Evolutionary conservation across 2,888 invertebrate species (phyloP), one percentile per base, ranked within the genome.

Genomic region (Muschampia plurimacula): DNA sequence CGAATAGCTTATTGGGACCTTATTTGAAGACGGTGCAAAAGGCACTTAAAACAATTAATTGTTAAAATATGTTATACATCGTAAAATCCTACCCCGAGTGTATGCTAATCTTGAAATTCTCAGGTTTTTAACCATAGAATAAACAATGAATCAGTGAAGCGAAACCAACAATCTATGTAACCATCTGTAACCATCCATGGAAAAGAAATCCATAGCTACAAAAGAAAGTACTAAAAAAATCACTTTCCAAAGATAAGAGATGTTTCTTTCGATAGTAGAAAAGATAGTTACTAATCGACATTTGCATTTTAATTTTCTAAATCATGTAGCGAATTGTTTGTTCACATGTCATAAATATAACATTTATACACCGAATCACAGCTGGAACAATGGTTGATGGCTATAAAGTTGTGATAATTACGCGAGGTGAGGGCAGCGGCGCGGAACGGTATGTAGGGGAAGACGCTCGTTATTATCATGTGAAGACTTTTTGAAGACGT

Each of bases 401-500:
- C 82, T 87, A 89, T 90, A 90, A 89, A 89, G 85, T 87, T 86
- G 85, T 84, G 91, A 91, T 93, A 90, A 93, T 92, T 90, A 91
- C 92, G 89, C 84, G 89, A 90, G 93, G 92, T 92, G 91, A 86
- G 72, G 76, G 84, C 91, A 86, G 79, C 91, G 81, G 85, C 80
- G 89, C 90, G 89, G 91, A 93, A 93, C 92, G 90, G 83, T 88
- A 90, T 92, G 91, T 87, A 84, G 90, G 91, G 91, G 90, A 88
- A 85, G 57, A 67, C 66, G 83, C 86, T 86, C 86, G 88, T 89
- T 90, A 88, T 86, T 88, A 89, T 89, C 92, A 94, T 94, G 93
- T 92, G 93, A 94, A 93, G 93, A 94, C 79, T 84, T 91, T 92
- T 90, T 87, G 86, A 92, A 92, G 92, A 91, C 89, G 91, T 93